Conservation (phyloP, 2,113 vertebrate genomes). For the Numenius arquata region DNA sequence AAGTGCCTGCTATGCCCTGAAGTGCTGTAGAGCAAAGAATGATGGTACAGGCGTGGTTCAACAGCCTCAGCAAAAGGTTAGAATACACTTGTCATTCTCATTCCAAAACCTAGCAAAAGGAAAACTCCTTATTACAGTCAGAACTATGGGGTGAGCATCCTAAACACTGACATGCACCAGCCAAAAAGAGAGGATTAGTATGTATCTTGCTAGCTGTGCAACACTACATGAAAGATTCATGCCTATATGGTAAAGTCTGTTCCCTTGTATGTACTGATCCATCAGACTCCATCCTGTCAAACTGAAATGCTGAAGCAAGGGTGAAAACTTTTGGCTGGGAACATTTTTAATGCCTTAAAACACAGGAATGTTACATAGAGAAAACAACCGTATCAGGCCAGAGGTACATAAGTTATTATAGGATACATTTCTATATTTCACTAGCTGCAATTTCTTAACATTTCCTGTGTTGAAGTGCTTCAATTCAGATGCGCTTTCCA, state of each 20-base stretch:
- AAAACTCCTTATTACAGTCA: background rate
- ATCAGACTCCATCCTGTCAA: background rate
- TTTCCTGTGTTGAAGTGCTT: background rate
- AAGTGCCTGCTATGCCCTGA: background rate
- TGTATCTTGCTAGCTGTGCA: background rate
- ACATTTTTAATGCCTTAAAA: background rate
- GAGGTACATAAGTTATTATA: background rate
- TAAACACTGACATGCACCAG: background rate
- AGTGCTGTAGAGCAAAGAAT: background rate
- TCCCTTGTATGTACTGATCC: fast-evolving
- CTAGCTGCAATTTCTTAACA: background rate
- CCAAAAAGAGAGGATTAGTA: background rate
- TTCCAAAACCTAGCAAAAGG: background rate
- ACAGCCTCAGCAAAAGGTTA: background rate
- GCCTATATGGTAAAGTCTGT: background rate
- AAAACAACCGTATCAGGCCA: background rate
- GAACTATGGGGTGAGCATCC: background rate
- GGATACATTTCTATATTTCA: background rate
- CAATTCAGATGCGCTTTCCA: background rate
- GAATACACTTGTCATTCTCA: background rate
- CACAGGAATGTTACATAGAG: background rate
- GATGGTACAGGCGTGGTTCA: background rate
- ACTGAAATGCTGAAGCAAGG: background rate
- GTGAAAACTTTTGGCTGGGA: background rate
- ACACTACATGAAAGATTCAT: background rate